Evolutionary conservation across 2,888 invertebrate genomes (phyloP).

Genomic region (Euzetes globulus): DNA sequence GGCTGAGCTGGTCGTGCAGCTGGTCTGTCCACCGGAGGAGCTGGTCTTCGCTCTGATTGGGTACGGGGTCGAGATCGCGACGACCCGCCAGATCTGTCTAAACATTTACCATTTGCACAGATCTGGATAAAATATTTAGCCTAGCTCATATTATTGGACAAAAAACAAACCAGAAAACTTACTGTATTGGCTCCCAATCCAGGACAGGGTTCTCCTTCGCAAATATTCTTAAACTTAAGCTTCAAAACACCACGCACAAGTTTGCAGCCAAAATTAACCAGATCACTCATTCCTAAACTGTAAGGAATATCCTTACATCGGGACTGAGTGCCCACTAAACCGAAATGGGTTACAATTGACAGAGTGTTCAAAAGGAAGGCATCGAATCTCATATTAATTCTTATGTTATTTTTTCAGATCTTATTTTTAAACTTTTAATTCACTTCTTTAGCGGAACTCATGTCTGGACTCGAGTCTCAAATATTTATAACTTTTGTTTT

Average conservation of each 20-base stretch:
- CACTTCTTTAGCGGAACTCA: too few species aligned
- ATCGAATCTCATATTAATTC: constrained; percentile 7
- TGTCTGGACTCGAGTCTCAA: too few species aligned
- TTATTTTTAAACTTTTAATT: too few species aligned
- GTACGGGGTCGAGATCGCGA: background rate
- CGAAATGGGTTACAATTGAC: background rate
- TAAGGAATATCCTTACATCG: constrained; percentile 1
- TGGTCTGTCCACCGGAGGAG: too few species aligned
- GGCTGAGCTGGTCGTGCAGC: background rate
- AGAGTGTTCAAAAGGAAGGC: background rate
- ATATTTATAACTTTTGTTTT: too few species aligned
- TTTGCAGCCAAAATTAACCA: constrained; percentile 4
- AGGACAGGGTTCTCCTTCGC: constrained; percentile 11
- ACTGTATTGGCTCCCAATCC: background rate
- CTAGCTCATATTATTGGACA: background rate
- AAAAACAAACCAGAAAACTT: background rate
- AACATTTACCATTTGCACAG: background rate
- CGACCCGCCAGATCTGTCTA: background rate
- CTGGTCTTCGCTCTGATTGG: background rate
- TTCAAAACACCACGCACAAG: background rate
- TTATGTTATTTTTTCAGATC: too few species aligned
- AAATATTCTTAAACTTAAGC: background rate
- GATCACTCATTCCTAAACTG: constrained; percentile 10
- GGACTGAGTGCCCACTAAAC: background rate
- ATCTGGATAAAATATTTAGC: background rate